Evolutionary conservation across 1,140 invertebrate species (phyloP).

Genomic region (Papilio glaucus): DNA sequence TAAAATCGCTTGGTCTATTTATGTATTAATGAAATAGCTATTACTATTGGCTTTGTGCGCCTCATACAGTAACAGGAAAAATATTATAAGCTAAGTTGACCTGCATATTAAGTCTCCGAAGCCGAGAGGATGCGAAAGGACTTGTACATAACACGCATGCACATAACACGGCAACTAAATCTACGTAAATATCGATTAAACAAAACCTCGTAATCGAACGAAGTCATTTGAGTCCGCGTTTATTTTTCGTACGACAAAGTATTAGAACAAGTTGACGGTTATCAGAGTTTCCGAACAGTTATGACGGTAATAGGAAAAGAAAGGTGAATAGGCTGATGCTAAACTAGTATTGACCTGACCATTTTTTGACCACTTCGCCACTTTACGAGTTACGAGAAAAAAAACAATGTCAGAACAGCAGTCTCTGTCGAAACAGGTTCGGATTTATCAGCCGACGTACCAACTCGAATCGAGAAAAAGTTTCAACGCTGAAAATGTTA

Average conservation of each 20-base stretch:
- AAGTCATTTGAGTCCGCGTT: neutral
- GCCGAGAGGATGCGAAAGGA: too few relatives aligned
- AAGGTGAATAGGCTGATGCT: too few relatives aligned
- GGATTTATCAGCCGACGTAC: conserved; percentile 79
- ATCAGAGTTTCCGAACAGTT: neutral
- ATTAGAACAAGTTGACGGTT: neutral
- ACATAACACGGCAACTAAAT: neutral
- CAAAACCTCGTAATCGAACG: conserved; percentile 30
- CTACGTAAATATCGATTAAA: conserved; percentile 74
- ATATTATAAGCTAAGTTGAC: too few relatives aligned
- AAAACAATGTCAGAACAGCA: conserved; percentile 56
- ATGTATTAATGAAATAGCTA: too few relatives aligned
- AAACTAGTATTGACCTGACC: too few relatives aligned
- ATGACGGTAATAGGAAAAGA: too few relatives aligned
- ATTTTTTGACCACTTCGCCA: too few relatives aligned
- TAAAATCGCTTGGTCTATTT: too few relatives aligned
- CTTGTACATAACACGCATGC: too few relatives aligned
- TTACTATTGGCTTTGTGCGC: too few relatives aligned
- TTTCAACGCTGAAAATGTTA: conserved; percentile 69
- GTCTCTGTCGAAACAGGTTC: conserved; percentile 63
- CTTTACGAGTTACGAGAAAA: neutral
- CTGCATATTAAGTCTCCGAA: too few relatives aligned
- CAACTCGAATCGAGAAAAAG: conserved; percentile 68
- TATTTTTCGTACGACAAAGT: neutral
- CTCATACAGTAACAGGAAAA: too few relatives aligned